Percentiles rank a stretch among this genome's conserved stretches.
phyloP scores from a whole-genome alignment of 1,140 invertebrate genomes.

The Goniozus legneri region DNA sequence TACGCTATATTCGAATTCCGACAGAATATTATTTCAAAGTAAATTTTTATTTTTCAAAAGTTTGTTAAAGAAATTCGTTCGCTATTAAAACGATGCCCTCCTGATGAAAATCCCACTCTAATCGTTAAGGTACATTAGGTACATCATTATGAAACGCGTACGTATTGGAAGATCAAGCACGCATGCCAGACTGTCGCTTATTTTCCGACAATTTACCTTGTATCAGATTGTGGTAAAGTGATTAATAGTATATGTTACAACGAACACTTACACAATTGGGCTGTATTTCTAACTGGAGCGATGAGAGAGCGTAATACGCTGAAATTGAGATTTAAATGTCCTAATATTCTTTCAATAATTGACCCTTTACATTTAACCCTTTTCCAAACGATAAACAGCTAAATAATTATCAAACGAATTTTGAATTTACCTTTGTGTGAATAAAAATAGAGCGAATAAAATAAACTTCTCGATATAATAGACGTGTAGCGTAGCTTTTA shows the following conservation, averaged over 20 bases:
- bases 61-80: too few species aligned
- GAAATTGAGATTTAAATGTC: not conserved
- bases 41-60: too few species aligned
- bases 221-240: constrained; percentile 26
- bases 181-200: constrained; percentile 40
- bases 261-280: constrained; percentile 27
- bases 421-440: constrained; percentile 1
- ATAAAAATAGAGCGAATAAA: not conserved
- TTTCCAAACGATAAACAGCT: constrained; percentile 7
- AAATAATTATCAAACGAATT: constrained; percentile 6
- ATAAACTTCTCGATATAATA: not conserved
- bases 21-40: too few species aligned
- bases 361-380: constrained; percentile 25
- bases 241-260: constrained; percentile 33
- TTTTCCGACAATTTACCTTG: constrained; percentile 40
- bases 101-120: constrained; percentile 24
- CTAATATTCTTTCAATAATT: constrained; percentile 11
- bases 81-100: constrained; percentile 23
- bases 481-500: not conserved
- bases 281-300: constrained; percentile 8
- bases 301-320: constrained; percentile 3
- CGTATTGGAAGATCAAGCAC: constrained; percentile 21
- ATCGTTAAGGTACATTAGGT: constrained; percentile 17
- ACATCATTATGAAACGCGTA: constrained; percentile 15
- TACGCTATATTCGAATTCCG: too few species aligned